Conservation (phyloP, 2,797 vertebrate species). For the Bradypodion ventrale region DNA sequence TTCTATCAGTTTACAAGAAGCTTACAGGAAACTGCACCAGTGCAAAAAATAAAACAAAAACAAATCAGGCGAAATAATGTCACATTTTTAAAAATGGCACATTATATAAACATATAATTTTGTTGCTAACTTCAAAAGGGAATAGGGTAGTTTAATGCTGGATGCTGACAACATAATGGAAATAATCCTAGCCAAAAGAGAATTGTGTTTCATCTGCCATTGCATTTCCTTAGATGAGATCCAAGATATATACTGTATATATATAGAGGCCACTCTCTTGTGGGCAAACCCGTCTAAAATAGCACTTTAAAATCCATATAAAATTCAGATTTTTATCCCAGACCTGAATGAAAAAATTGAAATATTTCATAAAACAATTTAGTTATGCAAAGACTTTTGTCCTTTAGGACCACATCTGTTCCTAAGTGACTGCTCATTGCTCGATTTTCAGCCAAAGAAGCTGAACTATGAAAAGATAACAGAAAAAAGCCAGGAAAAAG, state of each 20-base stretch:
- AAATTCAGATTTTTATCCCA: not conserved
- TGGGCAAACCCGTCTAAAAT: not conserved
- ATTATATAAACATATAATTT: not conserved
- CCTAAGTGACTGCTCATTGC: conserved; percentile 3
- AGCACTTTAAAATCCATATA: not conserved
- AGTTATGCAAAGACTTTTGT: not conserved
- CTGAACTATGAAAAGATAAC: not conserved
- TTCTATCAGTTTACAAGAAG: not conserved
- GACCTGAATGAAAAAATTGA: conserved; percentile 19
- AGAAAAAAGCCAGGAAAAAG: conserved; percentile 17
- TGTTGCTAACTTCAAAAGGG: not conserved
- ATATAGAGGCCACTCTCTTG: not conserved
- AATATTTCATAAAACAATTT: conserved; percentile 15
- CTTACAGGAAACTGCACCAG: not conserved
- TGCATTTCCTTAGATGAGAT: not conserved
- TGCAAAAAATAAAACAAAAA: not conserved
- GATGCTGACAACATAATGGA: conserved; percentile 2
- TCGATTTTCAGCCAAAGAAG: conserved; percentile 15
- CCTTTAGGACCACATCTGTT: conserved; percentile 1
- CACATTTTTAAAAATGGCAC: too few species aligned
- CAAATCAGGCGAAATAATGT: not conserved
- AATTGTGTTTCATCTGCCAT: not conserved
- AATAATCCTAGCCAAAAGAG: not conserved
- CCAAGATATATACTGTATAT: too few species aligned
- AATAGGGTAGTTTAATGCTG: not conserved